Conservation (phyloP, 2,113 vertebrate genomes). For the Corythornis vintsioides region DNA sequence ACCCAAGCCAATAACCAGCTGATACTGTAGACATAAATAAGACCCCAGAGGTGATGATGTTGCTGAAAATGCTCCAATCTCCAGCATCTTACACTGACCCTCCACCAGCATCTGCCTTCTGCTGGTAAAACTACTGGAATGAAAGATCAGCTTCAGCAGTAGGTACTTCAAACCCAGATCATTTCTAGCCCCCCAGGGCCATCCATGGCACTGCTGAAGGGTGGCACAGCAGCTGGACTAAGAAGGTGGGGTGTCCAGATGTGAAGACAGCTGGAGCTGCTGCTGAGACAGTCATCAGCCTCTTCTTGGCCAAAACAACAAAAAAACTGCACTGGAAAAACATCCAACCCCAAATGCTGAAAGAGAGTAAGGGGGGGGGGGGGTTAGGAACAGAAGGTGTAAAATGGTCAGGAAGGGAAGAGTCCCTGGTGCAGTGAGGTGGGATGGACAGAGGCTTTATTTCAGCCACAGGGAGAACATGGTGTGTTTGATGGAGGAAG, state of each 20-base stretch:
- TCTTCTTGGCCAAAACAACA: not conserved
- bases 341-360: not conserved
- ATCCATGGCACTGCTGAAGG: not conserved
- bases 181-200: not conserved
- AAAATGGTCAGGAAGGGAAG: not conserved
- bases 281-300: rapidly evolving
- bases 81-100: not conserved
- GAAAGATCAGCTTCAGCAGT: not conserved
- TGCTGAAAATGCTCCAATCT: not conserved
- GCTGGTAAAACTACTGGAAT: not conserved
- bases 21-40: not conserved
- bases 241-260: rapidly evolving
- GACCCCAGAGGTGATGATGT: not conserved
- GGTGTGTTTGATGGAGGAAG: not conserved
- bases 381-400: not conserved
- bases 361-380: not conserved
- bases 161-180: not conserved
- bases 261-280: not conserved
- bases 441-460: not conserved
- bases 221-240: not conserved
- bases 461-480: rapidly evolving
- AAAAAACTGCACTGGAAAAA: not conserved
- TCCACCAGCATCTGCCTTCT: not conserved
- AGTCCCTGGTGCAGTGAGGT: not conserved
- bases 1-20: rapidly evolving